Evolutionary conservation across 2,113 vertebrate species (phyloP), one percentile per base, ranked within the genome.

Genomic region (Bujurquina vittata): DNA sequence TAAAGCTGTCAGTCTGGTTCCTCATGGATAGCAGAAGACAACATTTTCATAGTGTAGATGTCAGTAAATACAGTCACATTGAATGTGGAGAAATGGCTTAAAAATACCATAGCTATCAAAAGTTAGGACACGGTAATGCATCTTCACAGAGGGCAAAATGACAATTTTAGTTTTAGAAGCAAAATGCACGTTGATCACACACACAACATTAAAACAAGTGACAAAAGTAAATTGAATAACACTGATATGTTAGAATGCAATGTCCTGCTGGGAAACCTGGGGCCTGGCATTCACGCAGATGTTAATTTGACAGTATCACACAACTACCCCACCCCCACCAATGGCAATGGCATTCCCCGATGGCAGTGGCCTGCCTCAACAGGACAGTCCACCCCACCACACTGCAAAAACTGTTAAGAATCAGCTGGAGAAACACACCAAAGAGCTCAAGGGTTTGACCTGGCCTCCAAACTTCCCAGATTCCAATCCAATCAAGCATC

Each of bases 1-100:
- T 77, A 72, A 89, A 76, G 81, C 89, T 85, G 86, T 90, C 84
- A 75, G 37, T 80, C 76, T 43, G 33, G 65, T 23, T 87, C 56
- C 22, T 83, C 17, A n/a, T 37, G 74, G 26, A 73, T 77, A 61
- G 31, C 35, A 8, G 40, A 23, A 84, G 58, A 84, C 58, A 58
- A 49, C 10, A 76, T 79, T 72, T 82, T 82, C 22, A 69, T 29
- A 54, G 46, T 23, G 29, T 2, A 79, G 57, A 75, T 73, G 62
- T 67, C 22, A 79, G 31, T 63, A 23, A 58, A 59, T 72, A 7
- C 43, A 69, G 23, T 75, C 58, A 73, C 49, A 59, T 77, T 75
- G 23, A 31, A 52, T 52, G 17, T 31, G 31, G 43, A 72, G 43
- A 72, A 72, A 72, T 52, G 23, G 17, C 43, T 29, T 67, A 37